Base-by-base conservation (phyloP, 2,113 vertebrate genomes). In the Daboia siamensis region DNA sequence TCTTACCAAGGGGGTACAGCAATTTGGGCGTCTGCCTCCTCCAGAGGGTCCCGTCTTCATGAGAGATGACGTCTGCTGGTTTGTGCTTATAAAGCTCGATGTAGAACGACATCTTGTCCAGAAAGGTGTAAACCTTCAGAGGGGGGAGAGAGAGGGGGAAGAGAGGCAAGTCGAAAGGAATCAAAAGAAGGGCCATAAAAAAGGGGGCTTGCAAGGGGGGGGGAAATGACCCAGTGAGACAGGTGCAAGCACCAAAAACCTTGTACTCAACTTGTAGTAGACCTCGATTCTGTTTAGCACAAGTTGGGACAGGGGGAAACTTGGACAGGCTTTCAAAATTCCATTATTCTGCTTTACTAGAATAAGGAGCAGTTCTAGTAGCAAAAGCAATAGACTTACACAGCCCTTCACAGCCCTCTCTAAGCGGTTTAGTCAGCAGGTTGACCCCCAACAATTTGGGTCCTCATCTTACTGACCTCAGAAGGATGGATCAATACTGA, bases 71-170 rank as follows among this genome's bases (percentile, higher is more conserved):
- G 15, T 99, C 99, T 0, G 97, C 97, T 24, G 99, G 99, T 91
- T 98, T 99, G 86, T 98, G 98, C 93, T 99, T 99, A 97, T 99
- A 99, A 87, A 98, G 96, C 94, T 99, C 99, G 0, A 99, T 99
- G 93, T 98, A 99, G 96, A 98, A 99, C 5, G 98, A 99, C 99
- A 99, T 99, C 96, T 99, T 99, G 95, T 99, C 99, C 96, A 99
- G 97, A 96, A 99, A 99, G 93, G 97, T 99, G 96, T 99, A 99
- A 0, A 99, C 99, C 99, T 99, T 97, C 39, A 17, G 1, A 94
- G 0, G 93, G 11, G 0, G 89, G 87, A 0, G 91, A 64, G 51
- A 86, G 46, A 20, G 39, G 92, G 55, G 91, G 74, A 80, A 21
- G 17, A 80, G 33, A 80, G 57, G 87, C 9, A 57, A 8, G 33